Evolutionary conservation across 1,140 invertebrate genomes (phyloP).

Genomic region (Onthophagus taurus): DNA sequence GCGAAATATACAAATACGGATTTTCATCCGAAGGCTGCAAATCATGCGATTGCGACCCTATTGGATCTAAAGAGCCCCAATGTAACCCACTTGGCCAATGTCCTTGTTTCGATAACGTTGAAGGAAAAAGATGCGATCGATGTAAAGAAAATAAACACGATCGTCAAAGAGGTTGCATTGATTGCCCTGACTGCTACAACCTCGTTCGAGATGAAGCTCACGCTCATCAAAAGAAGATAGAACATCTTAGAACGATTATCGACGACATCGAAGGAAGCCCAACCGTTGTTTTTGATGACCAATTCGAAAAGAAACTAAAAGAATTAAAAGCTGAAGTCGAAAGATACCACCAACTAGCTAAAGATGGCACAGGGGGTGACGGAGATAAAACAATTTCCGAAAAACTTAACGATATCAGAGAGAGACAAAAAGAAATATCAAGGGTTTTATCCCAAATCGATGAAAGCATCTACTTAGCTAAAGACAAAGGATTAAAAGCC

Average conservation of each 20-base stretch:
- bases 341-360: conserved; percentile 33
- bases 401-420: conserved; percentile 47
- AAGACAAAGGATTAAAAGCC: conserved; percentile 22
- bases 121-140: conserved; percentile 80
- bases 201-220: conserved; percentile 82
- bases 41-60: conserved; percentile 78
- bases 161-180: conserved; percentile 72
- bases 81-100: conserved; percentile 80
- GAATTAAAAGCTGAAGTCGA: conserved; percentile 64
- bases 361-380: conserved; percentile 34
- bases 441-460: conserved; percentile 29
- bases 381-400: conserved; percentile 47
- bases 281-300: conserved; percentile 59
- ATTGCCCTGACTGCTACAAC: conserved; percentile 90
- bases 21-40: conserved; percentile 80
- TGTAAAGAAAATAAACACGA: conserved; percentile 91
- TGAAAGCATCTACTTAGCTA: conserved; percentile 27
- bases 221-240: conserved; percentile 60
- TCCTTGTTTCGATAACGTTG: conserved; percentile 83
- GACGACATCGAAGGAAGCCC: conserved; percentile 34
- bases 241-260: conserved; percentile 44
- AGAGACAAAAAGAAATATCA: conserved; percentile 48
- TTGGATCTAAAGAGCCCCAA: conserved; percentile 76
- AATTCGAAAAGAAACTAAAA: conserved; percentile 61
- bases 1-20: conserved; percentile 77